phyloP scores from a whole-genome alignment of 2,888 invertebrate species.

The Hymenopus coronatus region DNA sequence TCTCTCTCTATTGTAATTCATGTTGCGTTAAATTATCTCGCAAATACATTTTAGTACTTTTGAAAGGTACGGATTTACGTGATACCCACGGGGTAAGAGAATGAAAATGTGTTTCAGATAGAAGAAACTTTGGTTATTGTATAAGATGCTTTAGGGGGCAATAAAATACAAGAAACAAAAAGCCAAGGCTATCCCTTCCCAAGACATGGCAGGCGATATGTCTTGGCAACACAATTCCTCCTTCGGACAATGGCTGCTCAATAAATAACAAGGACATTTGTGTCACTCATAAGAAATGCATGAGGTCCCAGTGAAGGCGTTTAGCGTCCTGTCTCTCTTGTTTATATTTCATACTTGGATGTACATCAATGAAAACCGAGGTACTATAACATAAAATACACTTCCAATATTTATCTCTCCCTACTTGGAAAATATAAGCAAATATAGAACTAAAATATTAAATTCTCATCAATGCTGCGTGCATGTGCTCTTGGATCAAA shows the following conservation, averaged over 20 bases:
- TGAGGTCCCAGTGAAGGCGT: neutral
- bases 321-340: neutral
- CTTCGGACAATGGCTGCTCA: neutral
- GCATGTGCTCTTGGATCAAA: no score
- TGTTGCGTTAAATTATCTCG: neutral
- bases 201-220: neutral
- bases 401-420: neutral
- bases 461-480: no score
- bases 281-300: neutral
- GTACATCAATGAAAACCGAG: neutral
- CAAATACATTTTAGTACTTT: neutral
- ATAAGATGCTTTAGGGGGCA: neutral
- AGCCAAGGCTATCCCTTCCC: neutral
- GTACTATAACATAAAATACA: neutral
- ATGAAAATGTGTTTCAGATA: neutral
- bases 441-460: no score
- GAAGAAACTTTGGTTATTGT: neutral
- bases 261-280: slow-evolving; percentile 5
- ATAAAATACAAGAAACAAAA: neutral
- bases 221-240: neutral
- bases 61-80: neutral
- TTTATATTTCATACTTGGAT: neutral
- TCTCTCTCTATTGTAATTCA: neutral
- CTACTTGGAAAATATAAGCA: neutral
- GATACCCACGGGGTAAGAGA: neutral